Base-by-base conservation (phyloP, 92 coral and sea anemone genomes). In the Montipora capitata region DNA sequence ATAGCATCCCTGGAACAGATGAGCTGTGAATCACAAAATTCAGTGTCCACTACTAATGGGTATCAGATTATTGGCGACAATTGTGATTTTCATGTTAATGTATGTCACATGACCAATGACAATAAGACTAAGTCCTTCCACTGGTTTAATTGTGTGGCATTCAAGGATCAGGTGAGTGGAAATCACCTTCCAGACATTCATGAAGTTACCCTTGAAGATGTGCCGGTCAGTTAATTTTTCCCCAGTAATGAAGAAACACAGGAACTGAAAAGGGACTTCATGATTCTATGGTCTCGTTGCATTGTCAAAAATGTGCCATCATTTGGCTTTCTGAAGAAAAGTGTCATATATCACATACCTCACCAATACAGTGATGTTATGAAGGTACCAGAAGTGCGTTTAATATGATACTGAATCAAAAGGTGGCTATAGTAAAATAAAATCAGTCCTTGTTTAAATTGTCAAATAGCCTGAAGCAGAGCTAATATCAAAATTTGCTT, bases 21-120 rank as follows among this genome's bases (percentile, higher is more conserved):
- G 86, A 20, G 20, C 74, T 15, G 54, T 52, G 83, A 13, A 44
- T 20, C 63, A 72, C 52, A 72, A 57, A 42, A 57, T 63, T 74
- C 54, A 18, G 48, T 44, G 15, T 35, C 68, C n/a, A 12, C 49
- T 69, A 13, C 15, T 8, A 58, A 67, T 44, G 78, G 78, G 17
- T 73, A 44, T 51, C 94, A 91, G 69, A 86, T 91, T 64, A 75
- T 91, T 39, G 91, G 92, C n/a, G 94, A 87, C 88, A 90, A 90
- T 82, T 77, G 88, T 45, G 91, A 92, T 77, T 27, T 88, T 11
- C 79, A 88, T 62, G 86, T 88, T 5, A 88, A 88, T 67, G 83
- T 79, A 4, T 56, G 83, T 10, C 95, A 92, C 74, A 84, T 89
- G 88, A 77, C 62, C 5, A 57, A 73, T 56, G 85, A 70, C 39